phyloP scores from a whole-genome alignment of 37 sponge, comb jelly and placozoan genomes.

The Corticium candelabrum region DNA sequence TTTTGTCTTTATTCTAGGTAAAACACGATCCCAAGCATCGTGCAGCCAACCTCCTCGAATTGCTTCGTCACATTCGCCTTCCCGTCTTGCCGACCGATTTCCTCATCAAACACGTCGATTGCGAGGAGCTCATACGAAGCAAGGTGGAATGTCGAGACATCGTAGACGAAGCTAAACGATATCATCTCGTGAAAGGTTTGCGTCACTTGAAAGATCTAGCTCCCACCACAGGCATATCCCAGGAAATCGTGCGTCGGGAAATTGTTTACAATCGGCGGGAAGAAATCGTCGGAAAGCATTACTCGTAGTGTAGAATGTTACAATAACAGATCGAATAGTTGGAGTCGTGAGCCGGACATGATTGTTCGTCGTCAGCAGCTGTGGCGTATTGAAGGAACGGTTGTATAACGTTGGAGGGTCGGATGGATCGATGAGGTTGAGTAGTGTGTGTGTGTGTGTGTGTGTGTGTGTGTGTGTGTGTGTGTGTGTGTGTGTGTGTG shows the following conservation, averaged over 20 bases:
- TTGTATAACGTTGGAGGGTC: constrained; percentile 94
- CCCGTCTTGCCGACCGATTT: constrained; percentile 67
- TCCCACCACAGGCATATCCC: constrained; percentile 6
- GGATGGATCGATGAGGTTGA: constrained; percentile 83
- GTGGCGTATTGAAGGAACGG: constrained; percentile 59
- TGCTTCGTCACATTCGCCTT: constrained; percentile 62
- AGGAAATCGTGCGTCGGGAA: constrained; percentile 70
- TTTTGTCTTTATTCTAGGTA: constrained; percentile 11
- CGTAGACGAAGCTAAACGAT: constrained; percentile 88
- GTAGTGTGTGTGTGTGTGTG: too few relatives aligned
- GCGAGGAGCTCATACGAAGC: constrained; percentile 40
- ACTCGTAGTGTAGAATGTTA: constrained; percentile 16
- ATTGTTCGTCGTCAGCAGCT: constrained; percentile 83
- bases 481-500: too few relatives aligned
- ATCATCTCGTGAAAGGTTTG: constrained; percentile 63
- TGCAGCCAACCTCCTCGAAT: constrained; percentile 41
- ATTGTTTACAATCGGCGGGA: constrained; percentile 81
- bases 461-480: too few relatives aligned
- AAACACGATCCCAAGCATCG: constrained; percentile 55
- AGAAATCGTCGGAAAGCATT: constrained; percentile 87
- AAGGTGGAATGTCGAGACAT: constrained; percentile 66
- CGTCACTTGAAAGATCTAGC: constrained; percentile 18
- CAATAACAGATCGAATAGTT: constrained; percentile 26
- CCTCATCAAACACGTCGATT: constrained; percentile 71
- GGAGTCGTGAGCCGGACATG: constrained; percentile 62